Conservation (phyloP, 2,888 invertebrate species). For the Epiblema foenella region DNA sequence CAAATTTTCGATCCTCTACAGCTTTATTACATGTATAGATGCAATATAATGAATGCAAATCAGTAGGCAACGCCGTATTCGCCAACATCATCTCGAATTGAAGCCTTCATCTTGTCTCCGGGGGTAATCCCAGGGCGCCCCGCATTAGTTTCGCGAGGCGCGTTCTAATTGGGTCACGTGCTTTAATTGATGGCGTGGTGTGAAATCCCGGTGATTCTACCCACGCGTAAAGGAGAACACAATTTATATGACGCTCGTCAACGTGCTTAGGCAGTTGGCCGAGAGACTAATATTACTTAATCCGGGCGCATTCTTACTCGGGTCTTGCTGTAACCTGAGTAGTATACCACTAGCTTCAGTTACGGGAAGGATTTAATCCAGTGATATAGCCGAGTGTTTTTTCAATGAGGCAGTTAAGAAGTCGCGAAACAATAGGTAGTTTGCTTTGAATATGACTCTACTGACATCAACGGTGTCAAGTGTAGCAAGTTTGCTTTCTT, state of each 20-base stretch:
- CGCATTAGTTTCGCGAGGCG: constrained; percentile 72
- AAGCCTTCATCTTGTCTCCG: constrained; percentile 61
- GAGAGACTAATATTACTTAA: too few species aligned
- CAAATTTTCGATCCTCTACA: too few species aligned
- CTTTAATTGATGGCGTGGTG: constrained; percentile 72
- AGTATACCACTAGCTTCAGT: constrained; percentile 1
- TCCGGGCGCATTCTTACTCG: too few species aligned
- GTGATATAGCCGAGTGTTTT: neutral
- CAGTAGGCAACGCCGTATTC: constrained; percentile 47
- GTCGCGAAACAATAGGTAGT: neutral
- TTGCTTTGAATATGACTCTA: neutral
- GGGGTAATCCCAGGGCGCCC: constrained; percentile 70
- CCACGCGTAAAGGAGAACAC: neutral
- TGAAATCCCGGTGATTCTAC: constrained; percentile 62
- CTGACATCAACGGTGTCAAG: neutral
- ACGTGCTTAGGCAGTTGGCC: too few species aligned
- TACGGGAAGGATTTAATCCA: constrained; percentile 14
- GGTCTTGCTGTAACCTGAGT: neutral
- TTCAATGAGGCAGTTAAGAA: neutral
- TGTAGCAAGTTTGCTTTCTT: neutral
- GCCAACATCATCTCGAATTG: constrained; percentile 60
- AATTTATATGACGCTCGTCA: too few species aligned
- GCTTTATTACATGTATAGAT: too few species aligned
- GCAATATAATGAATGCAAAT: constrained; percentile 3
- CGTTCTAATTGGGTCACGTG: constrained; percentile 77